Base-by-base conservation (phyloP, 2,888 invertebrate species). In the Drosophila barbarae region DNA sequence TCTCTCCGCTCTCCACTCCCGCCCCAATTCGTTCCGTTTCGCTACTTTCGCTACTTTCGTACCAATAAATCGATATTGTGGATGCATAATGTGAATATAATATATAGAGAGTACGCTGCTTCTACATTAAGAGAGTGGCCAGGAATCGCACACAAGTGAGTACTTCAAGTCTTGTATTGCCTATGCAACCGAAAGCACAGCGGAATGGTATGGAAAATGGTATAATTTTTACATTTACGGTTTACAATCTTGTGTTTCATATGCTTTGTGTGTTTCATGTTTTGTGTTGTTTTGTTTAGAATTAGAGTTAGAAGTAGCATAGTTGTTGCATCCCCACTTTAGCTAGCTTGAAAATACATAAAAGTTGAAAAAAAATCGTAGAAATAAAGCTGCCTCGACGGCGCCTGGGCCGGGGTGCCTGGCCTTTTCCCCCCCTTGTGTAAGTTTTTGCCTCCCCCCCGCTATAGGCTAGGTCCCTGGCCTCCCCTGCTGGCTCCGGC, bases 241-340 rank as follows among this genome's bases (percentile, higher is more conserved):
- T 34, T 60, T 60, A 59, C 44, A 59, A 32, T 51, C 12, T 50
- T 30, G 23, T 58, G 34, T 46, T 57, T 60, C 34, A n/a, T 67
- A n/a, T 67, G 18, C 49, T 34, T 46, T 41, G 18, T 47, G 18
- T 47, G 1, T 18, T 18, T 18, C 18, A n/a, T n/a, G 23, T 10
- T 8, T 13, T 36, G 36, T 10, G 8, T 10, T 51, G 50, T 50
- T 47, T 13, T 57, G 15, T 69, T 65, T 51, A 58, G 56, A 56
- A 12, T 60, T 75, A 72, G 30, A 34, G 5, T 66, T 49, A 66
- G 54, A 66, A 64, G 61, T 80, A 76, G 65, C 54, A 71, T 76
- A 84, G 73, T 66, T 80, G 70, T 13, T 32, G 30, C 70, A 76
- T 65, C 84, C 72, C 82, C 52, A 50, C 76, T 73, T 79, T 84